Percentiles rank a stretch among this genome's conserved stretches.
Conservation (phyloP, 2,797 vertebrate species). For the Dendrocincla fuliginosa region DNA sequence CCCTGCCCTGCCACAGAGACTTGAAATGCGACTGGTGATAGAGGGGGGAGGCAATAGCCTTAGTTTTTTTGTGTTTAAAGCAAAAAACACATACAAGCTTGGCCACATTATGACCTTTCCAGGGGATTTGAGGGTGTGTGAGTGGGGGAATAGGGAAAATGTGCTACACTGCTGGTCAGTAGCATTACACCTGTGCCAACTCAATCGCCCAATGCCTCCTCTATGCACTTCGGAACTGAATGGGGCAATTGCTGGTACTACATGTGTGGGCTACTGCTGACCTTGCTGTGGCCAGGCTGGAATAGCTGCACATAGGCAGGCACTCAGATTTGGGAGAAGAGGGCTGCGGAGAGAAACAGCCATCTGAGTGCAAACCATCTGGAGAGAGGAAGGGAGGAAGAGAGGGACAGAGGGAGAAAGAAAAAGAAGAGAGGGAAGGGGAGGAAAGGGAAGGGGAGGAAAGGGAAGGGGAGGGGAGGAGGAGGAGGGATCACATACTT, state of each 20-base stretch:
- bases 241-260: not conserved
- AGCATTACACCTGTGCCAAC: not conserved
- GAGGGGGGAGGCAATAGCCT: not conserved
- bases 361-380: not conserved
- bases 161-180: not conserved
- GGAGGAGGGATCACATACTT: not conserved
- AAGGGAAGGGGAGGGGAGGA: accelerated
- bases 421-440: too few relatives aligned
- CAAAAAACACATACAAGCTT: not conserved
- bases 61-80: not conserved
- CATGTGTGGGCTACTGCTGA: not conserved
- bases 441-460: too few relatives aligned
- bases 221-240: not conserved
- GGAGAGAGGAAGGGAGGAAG: not conserved
- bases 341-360: not conserved
- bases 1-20: not conserved
- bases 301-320: not conserved
- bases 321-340: not conserved
- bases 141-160: not conserved
- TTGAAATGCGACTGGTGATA: not conserved
- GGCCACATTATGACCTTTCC: not conserved
- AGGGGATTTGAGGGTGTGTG: not conserved
- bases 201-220: not conserved
- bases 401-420: too few relatives aligned
- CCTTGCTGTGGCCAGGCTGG: not conserved